Base-by-base conservation (phyloP, 1,140 invertebrate genomes). In the Cydia strobilella region DNA sequence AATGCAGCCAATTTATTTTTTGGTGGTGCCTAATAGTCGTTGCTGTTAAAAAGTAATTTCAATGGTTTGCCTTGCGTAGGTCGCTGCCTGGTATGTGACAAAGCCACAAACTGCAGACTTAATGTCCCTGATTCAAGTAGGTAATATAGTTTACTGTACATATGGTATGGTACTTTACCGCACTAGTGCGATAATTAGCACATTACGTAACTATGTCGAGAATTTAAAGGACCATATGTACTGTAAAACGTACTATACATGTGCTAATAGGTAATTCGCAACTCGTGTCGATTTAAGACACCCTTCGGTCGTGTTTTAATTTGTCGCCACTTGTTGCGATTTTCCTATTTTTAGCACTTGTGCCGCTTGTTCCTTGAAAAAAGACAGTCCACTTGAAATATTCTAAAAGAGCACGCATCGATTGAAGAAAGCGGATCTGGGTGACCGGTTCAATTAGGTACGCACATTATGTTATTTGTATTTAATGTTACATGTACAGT, bases 1-100 rank as follows among this genome's bases (percentile, higher is more conserved):
- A 59, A 59, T 59, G 54, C 20, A 59, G 20, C 54, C 54, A 59
- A 59, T 59, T 54, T 59, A 59, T 59, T 59, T 59, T 59, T 59
- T 59, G 2, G n/a, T 59, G 54, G 15, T 59, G 18, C 18, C 54
- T 59, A 59, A 59, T 59, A 20, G 20, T 59, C 1, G 10, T 59
- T 59, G 54, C 10, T 23, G 18, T 59, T 59, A 59, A 59, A 59
- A 59, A 59, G 54, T 23, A 23, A 59, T 59, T 59, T 59, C 20
- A 59, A 20, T 59, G 54, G 54, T 59, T 59, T 59, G 20, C 54
- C 54, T 59, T 59, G 54, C 54, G 54, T 59, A 59, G 54, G 54
- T 20, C 7, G 15, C 5, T n/a, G 54, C n/a, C 13, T 10, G 54
- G 54, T 59, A 59, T 59, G 54, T 6, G 54, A 23, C 54, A 23